Conservation (phyloP, 2,113 vertebrate genomes). For the Hyperoodon ampullatus region DNA sequence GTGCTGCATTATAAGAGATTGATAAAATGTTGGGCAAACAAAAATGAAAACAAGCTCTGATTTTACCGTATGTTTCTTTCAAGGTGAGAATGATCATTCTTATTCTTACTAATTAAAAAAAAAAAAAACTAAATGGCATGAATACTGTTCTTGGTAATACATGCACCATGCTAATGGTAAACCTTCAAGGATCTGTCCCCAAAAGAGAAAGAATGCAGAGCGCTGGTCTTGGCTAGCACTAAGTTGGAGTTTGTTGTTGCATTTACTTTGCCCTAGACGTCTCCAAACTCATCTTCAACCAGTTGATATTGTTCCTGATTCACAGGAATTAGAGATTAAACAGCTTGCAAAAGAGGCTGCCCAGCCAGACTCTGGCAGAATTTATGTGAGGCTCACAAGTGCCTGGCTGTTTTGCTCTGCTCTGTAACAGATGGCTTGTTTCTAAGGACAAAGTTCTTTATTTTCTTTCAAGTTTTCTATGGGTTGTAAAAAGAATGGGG, state of each 20-base stretch:
- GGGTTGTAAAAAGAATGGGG: conserved; percentile 52
- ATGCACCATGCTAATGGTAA: background rate
- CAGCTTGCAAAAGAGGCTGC: conserved; percentile 64
- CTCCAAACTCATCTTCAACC: conserved; percentile 38
- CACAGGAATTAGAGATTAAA: conserved; percentile 67
- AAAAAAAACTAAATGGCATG: background rate
- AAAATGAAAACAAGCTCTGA: background rate
- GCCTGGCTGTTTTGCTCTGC: conserved; percentile 47
- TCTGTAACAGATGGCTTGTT: conserved; percentile 72
- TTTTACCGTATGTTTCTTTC: conserved; percentile 9
- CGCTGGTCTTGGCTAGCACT: background rate
- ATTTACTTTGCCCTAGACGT: conserved; percentile 50
- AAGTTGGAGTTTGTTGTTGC: background rate
- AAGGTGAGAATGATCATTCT: background rate
- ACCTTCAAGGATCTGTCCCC: background rate
- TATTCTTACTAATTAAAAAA: background rate
- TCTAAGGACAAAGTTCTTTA: conserved; percentile 56
- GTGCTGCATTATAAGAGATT: background rate
- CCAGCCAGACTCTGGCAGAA: conserved; percentile 72
- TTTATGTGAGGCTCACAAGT: conserved; percentile 17
- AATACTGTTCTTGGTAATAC: background rate
- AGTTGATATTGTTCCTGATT: conserved; percentile 63
- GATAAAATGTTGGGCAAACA: background rate
- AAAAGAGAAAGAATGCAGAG: background rate
- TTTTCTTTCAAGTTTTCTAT: conserved; percentile 70